A percentile compares a stretch with the other conserved stretches of the same genome.
Evolutionary conservation across 2,797 vertebrate genomes (phyloP).

Genomic region (Enteromius unitaeniatus): DNA sequence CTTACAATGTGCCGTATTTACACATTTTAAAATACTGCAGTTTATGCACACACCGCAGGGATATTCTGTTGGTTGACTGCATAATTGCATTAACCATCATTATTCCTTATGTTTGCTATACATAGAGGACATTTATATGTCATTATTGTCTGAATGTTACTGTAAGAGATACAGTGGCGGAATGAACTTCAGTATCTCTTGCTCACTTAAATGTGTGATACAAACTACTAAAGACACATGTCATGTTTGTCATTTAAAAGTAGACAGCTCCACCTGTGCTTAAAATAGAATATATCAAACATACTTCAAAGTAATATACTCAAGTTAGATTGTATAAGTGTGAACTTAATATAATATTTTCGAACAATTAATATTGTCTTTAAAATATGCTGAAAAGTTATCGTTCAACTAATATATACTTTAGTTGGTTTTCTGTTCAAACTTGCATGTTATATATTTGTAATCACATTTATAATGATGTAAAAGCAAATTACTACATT

Average conservation of each 20-base stretch:
- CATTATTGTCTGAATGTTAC: not conserved
- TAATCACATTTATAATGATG: not conserved
- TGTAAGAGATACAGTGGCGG: too few species aligned
- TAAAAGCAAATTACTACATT: too few species aligned
- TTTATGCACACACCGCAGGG: not conserved
- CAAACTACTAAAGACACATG: not conserved
- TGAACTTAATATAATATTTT: not conserved
- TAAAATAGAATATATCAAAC: not conserved
- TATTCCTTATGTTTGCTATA: not conserved
- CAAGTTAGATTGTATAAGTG: too few species aligned
- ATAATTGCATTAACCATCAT: not conserved
- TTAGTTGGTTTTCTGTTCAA: not conserved
- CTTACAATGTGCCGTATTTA: not conserved
- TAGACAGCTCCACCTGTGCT: not conserved
- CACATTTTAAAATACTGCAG: not conserved
- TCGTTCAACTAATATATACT: not conserved
- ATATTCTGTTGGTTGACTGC: not conserved
- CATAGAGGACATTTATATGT: not conserved
- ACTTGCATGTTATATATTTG: not conserved
- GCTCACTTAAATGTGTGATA: not conserved
- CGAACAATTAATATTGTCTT: not conserved
- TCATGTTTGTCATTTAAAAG: not conserved
- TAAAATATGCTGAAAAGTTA: not conserved
- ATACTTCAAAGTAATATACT: not conserved
- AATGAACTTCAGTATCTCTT: too few species aligned